phyloP scores from a whole-genome alignment of 2,113 vertebrate genomes.

The Xyliphius kryptos region DNA sequence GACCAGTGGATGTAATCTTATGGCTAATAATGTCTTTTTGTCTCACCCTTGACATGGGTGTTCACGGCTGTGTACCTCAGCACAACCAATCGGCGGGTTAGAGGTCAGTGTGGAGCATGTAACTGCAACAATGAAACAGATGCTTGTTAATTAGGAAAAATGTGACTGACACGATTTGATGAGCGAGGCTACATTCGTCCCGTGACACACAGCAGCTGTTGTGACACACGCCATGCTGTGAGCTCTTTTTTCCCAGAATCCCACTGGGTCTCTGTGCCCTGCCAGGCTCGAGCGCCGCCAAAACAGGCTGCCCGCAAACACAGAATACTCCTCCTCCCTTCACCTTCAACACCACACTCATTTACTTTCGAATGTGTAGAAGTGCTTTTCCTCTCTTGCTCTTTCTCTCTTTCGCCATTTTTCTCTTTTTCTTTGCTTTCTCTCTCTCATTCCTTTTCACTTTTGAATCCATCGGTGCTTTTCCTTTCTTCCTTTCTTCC shows the following conservation, averaged over 20 bases:
- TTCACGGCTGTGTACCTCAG: too few species aligned
- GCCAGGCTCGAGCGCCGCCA: conserved; percentile 25
- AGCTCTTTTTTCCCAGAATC: conserved; percentile 35
- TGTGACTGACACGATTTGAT: conserved; percentile 98
- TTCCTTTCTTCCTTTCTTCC: too few species aligned
- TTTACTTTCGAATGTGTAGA: conserved; percentile 40
- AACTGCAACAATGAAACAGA: conserved; percentile 90
- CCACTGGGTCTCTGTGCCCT: conserved; percentile 38
- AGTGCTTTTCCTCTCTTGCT: conserved; percentile 35
- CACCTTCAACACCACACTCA: conserved; percentile 29
- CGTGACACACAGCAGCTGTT: conserved; percentile 94
- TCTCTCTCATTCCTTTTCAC: too few species aligned
- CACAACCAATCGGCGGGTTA: conserved; percentile 54
- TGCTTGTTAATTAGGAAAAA: conserved; percentile 99
- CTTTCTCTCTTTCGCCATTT: neutral
- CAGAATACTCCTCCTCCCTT: conserved; percentile 4
- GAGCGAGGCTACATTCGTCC: conserved; percentile 80
- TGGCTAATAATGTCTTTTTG: too few species aligned
- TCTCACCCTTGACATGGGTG: too few species aligned
- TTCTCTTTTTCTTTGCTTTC: too few species aligned
- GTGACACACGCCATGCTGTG: conserved; percentile 54
- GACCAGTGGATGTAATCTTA: too few species aligned
- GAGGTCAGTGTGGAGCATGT: conserved; percentile 68
- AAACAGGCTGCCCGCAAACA: conserved; percentile 37
- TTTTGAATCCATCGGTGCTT: too few species aligned